Evolutionary conservation across 2,888 invertebrate genomes (phyloP), one percentile per base, ranked within the genome.

Genomic region (Cabera pusaria): DNA sequence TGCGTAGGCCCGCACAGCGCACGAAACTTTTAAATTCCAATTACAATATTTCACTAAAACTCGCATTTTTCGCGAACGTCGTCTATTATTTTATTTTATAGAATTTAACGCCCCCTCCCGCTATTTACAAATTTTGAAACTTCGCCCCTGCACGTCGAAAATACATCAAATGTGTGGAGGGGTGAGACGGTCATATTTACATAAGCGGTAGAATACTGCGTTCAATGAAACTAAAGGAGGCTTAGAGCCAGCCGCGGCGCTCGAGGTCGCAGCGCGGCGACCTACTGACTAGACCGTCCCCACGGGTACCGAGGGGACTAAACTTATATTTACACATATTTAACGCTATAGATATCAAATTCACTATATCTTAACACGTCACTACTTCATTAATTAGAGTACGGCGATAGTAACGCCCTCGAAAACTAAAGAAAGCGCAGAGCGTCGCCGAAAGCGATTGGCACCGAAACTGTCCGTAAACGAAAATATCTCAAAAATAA

Each of bases 251-350:
- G 27, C 20, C 9, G 27, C 34, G 36, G 46, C 36, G 28, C 56
- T 52, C 34, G 38, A 29, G 52, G 7, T 52, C 49, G 48, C 51
- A 52, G 67, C 54, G 41, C 44, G 52, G 52, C 53, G 52, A 71
- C 66, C 64, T 77, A 82, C 74, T 87, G 87, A 87, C 87, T 87
- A 87, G 87, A 86, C 58, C 54, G 58, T 82, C 78, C 75, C 66
- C 38, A 46, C 61, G 59, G 50, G 51, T 57, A 61, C 54, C 49
- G 34, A 58, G 69, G 70, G 78, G 72, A 72, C 65, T 55, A 63
- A 64, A 52, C 52, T 44, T 44, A 39, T 37, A 85, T 84, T 70
- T 84, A 84, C 85, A 84, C 4, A 44, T 49, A 63, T 69, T 69
- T 55, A 72, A 22, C 64, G 71, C 68, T 75, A 75, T 66, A 64